A percentile compares a stretch with the other conserved stretches of the same genome.
phyloP scores from a whole-genome alignment of 2,113 vertebrate genomes.

The Probosciger aterrimus region DNA sequence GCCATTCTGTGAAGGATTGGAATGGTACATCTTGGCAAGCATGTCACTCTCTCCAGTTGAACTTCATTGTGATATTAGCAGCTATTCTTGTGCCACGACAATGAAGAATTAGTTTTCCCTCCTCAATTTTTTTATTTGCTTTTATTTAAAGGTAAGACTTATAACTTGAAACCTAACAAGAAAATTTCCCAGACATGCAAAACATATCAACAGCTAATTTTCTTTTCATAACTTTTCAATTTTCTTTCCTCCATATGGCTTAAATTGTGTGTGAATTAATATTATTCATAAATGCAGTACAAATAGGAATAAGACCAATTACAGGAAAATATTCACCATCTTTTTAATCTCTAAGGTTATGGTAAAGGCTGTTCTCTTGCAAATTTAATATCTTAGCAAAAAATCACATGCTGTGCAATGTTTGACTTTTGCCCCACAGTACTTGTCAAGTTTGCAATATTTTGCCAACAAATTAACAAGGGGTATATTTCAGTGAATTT shows the following conservation, averaged over 20 bases:
- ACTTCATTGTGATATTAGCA: neutral
- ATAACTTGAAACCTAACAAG: neutral
- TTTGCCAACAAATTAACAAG: neutral
- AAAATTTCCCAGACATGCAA: neutral
- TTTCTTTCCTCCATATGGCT: conserved; percentile 4
- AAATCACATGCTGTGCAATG: neutral
- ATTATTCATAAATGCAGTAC: conserved; percentile 30
- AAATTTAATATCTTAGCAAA: neutral
- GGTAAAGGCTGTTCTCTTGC: neutral
- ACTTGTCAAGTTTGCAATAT: neutral
- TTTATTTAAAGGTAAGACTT: neutral
- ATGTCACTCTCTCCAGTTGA: neutral
- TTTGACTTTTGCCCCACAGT: neutral
- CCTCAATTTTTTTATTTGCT: neutral
- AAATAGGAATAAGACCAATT: neutral
- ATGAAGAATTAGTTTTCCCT: neutral
- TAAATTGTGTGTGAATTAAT: conserved; percentile 2
- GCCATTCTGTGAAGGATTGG: neutral
- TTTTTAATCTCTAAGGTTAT: conserved; percentile 3
- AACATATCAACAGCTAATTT: neutral
- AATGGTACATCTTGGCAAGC: neutral
- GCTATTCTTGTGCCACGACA: neutral
- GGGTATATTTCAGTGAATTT: neutral
- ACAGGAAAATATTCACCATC: neutral
- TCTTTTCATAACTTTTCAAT: neutral